Conservation (phyloP, 2,113 vertebrate genomes). For the Caranx ignobilis region DNA sequence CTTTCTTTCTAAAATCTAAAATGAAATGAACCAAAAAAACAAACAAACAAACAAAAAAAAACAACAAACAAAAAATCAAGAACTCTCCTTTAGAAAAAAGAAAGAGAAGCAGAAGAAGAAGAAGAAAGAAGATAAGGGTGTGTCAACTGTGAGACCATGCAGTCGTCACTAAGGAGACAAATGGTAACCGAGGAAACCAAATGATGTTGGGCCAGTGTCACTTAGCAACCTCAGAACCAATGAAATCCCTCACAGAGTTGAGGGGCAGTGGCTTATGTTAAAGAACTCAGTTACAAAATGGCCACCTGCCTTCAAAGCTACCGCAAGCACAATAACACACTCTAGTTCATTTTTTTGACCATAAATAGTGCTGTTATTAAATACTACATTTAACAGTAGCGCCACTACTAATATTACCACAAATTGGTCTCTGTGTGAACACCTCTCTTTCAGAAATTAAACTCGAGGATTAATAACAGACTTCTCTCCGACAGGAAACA, state of each 20-base stretch:
- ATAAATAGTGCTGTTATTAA: slow-evolving; percentile 80
- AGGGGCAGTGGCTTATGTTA: slow-evolving; percentile 71
- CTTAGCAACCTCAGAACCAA: slow-evolving; percentile 73
- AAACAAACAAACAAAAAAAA: too few species aligned
- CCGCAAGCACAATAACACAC: slow-evolving; percentile 72
- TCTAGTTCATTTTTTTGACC: slow-evolving; percentile 71
- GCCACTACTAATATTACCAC: slow-evolving; percentile 74
- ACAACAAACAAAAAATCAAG: slow-evolving; percentile 9
- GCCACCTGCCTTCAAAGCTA: slow-evolving; percentile 78
- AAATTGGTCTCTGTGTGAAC: slow-evolving; percentile 68
- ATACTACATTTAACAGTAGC: slow-evolving; percentile 79
- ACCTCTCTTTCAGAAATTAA: slow-evolving; percentile 42
- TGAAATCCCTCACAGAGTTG: slow-evolving; percentile 59
- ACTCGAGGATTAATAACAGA: slow-evolving; percentile 27
- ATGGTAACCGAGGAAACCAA: slow-evolving; percentile 65
- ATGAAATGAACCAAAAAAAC: slow-evolving; percentile 74
- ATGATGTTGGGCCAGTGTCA: slow-evolving; percentile 71
- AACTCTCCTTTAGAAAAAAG: slow-evolving; percentile 68
- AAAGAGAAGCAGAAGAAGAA: slow-evolving; percentile 56
- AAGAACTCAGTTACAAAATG: slow-evolving; percentile 70
- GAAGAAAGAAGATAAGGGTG: slow-evolving; percentile 52
- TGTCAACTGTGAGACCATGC: slow-evolving; percentile 74
- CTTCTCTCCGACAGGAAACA: slow-evolving; percentile 39
- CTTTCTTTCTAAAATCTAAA: slow-evolving; percentile 85
- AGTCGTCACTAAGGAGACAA: slow-evolving; percentile 65